Evolutionary conservation across 1,140 invertebrate genomes (phyloP), one percentile per base, ranked within the genome.

Genomic region (Camponotus vicinus): DNA sequence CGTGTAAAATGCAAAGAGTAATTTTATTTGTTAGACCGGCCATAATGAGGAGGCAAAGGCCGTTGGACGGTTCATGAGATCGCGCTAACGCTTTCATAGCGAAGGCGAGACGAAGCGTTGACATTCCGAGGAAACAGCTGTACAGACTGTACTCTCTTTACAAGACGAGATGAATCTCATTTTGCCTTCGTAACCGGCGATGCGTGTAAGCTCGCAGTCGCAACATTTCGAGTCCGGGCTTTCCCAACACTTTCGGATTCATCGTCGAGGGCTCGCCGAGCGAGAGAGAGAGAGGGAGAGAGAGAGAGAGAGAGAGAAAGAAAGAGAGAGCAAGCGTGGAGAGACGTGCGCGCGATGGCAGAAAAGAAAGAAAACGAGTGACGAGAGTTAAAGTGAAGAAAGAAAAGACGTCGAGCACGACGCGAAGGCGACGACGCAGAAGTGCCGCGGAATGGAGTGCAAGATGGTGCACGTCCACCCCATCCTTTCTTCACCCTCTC

Each of bases 371-470:
- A 27, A 66, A 32, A 5, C 7, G 32, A 32, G 49, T 34, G 37
- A 37, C 40, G 7, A 13, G 78, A 75, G 79, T 82, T 45, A 66
- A 57, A 55, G 59, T 34, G 52, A 89, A 70, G 59, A 77, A 73
- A 89, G 88, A 89, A 88, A 88, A 86, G 84, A 66, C 73, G 66
- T 75, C 69, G 79, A 21, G 82, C 45, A 45, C 75, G 82, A 85
- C 52, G 55, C 55, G 34, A 75, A 71, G 77, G 70, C 88, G 88
- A 69, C 88, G 88, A 89, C 85, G 88, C 84, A 89, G 76, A 89
- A 89, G 88, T 89, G 71, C 88, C 87, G 83, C 85, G 75, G 85
- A 89, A 88, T 89, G 64, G 87, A 89, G 88, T 77, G 88, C 87
- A 89, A 89, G 88, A 88, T 89, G 88, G 88, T 82, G 88, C 66